These are phyloP conservation scores for Lepilemur ruficaudatus DNA, from an alignment of 2,797 vertebrate species.

Conservation along the genomic window DNA sequence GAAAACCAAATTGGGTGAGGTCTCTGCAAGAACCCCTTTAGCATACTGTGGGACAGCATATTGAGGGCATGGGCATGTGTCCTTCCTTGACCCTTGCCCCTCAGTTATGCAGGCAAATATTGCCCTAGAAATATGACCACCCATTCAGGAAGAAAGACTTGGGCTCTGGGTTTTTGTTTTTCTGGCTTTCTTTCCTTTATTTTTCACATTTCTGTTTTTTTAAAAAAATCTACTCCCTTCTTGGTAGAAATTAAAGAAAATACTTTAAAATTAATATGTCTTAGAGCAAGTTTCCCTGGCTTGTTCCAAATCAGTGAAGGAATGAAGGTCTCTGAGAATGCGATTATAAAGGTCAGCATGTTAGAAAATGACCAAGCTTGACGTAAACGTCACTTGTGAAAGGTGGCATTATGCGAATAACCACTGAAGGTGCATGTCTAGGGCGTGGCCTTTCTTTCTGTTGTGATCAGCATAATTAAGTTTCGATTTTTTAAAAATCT, in stretches of 20 bases:
- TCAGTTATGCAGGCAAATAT: background rate
- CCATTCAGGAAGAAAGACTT: background rate
- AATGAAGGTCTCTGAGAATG: background rate
- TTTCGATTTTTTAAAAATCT: background rate
- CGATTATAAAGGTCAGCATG: background rate
- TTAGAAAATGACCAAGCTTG: background rate
- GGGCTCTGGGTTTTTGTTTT: background rate
- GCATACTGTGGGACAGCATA: background rate
- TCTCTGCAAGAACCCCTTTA: background rate
- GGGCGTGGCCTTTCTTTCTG: background rate
- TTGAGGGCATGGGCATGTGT: background rate
- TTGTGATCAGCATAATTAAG: background rate
- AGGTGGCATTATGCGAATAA: background rate
- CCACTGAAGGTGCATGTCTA: background rate
- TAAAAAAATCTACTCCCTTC: background rate
- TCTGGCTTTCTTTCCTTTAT: conserved; percentile 17
- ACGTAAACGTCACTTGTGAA: background rate
- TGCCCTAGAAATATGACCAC: background rate
- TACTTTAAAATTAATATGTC: conserved; percentile 15
- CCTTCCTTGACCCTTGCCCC: too few species aligned
- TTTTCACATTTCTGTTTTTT: background rate
- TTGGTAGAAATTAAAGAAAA: background rate
- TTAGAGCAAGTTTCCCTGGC: background rate
- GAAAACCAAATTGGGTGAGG: background rate
- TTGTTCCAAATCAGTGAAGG: background rate